Evolutionary conservation across 92 coral and sea anemone genomes (phyloP), one percentile per base, ranked within the genome.

Genomic region (Palythoa caribaeorum): DNA sequence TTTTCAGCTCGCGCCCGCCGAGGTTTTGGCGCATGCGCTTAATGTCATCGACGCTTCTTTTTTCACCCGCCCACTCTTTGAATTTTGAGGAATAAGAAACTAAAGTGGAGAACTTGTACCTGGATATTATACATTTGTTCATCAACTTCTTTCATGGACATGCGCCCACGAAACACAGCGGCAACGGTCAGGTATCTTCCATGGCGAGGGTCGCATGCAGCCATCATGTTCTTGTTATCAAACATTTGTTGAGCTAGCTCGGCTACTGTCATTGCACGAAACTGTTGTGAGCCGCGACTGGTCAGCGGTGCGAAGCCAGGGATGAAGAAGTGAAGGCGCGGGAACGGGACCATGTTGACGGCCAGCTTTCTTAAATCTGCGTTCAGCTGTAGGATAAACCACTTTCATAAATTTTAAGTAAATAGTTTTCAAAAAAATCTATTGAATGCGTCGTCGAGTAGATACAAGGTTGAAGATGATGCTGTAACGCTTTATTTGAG

Each of bases 271-370:
- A 96, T 83, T 9, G 98, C 94, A 47, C 96, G 95, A 86, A 88
- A 96, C 85, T 93, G 91, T 77, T 92, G 94, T 35, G 96, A 96
- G 54, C 98, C 97, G 73, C 98, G 98, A 80, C 98, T 96, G 84
- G 97, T 96, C 91, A 96, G 93, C 84, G 98, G 98, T 11, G 98
- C 98, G 79, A 96, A 96, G 16, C 98, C 98, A 14, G 98, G 98
- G 91, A 96, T 96, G 92, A 96, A 96, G 92, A 96, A 96, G 73
- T 96, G 98, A 10, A 96, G 94, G 39, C 98, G 97, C 70, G 98
- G 98, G 79, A 96, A 96, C 51, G 98, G 98, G 7, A 96, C 98
- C 98, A 96, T 96, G 93, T 96, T 96, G 57, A 96, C 98, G 8
- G 98, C 98, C 6, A 96, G 92, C 77, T 96, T 96, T 38, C 98